A percentile compares a stretch with the other conserved stretches of the same genome.
These are phyloP conservation scores for Pemphigus obesinymphae DNA, from an alignment of 1,140 invertebrate genomes.

Conservation along the genomic window DNA sequence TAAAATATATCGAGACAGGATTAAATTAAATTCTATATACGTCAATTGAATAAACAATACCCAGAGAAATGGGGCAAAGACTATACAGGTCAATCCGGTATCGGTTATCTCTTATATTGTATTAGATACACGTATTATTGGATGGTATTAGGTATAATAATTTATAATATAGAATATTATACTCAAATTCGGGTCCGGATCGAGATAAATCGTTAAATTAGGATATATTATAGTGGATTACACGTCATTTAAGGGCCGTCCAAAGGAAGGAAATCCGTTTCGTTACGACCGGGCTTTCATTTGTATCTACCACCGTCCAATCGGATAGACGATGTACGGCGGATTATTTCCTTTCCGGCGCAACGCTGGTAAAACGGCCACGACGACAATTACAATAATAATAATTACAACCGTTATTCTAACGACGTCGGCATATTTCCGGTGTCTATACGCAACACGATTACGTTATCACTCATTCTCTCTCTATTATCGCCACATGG, in stretches of 20 bases:
- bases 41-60: too few species aligned
- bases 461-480: too few species aligned
- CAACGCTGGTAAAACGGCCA: background rate
- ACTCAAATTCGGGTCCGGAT: background rate
- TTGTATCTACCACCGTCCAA: background rate
- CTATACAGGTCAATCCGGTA: too few species aligned
- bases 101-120: too few species aligned
- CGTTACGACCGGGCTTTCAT: constrained; percentile 10
- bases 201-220: constrained; percentile 29
- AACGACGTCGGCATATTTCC: background rate
- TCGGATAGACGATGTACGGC: background rate
- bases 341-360: constrained; percentile 25
- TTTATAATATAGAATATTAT: too few species aligned
- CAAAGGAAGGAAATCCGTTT: constrained; percentile 15
- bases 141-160: too few species aligned
- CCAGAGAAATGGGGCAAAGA: too few species aligned
- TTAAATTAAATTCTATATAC: too few species aligned
- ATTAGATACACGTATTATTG: too few species aligned
- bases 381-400: background rate
- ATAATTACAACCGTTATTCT: background rate
- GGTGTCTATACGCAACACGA: background rate
- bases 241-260: background rate
- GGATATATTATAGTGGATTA: background rate
- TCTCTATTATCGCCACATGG: too few species aligned
- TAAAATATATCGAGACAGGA: too few species aligned